Evolutionary conservation across 2,113 vertebrate genomes (phyloP).

Genomic region (Cygnus buccinator): DNA sequence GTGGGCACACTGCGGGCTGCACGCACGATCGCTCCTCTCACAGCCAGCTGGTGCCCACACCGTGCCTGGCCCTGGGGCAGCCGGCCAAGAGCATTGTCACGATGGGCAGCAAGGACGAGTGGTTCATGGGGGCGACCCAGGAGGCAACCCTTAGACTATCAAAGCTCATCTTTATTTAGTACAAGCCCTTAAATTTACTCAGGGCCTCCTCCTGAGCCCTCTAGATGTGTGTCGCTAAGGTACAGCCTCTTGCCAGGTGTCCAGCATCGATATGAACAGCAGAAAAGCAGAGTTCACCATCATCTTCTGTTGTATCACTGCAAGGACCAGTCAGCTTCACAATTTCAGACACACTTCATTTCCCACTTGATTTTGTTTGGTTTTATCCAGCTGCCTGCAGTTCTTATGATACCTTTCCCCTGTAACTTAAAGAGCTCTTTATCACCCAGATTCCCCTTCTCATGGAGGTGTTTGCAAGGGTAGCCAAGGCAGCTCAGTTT

Average conservation of each 20-base stretch:
- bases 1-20: too few relatives aligned
- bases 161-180: background rate
- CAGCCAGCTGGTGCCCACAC: too few relatives aligned
- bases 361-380: background rate
- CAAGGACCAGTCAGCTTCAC: rapidly evolving
- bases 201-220: background rate
- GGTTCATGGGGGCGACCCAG: background rate
- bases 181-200: background rate
- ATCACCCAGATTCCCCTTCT: background rate
- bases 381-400: background rate
- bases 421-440: background rate
- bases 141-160: background rate
- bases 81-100: too few relatives aligned
- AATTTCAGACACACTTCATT: background rate
- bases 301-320: background rate
- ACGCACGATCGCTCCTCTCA: too few relatives aligned
- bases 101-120: background rate
- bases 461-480: background rate
- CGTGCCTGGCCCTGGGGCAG: too few relatives aligned
- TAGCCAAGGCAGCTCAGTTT: background rate
- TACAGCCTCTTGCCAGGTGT: background rate
- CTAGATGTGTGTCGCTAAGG: background rate
- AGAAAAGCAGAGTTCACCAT: background rate
- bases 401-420: background rate
- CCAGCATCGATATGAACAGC: background rate